Evolutionary conservation across 2,113 vertebrate species (phyloP).

Genomic region (Trogon surrucura): DNA sequence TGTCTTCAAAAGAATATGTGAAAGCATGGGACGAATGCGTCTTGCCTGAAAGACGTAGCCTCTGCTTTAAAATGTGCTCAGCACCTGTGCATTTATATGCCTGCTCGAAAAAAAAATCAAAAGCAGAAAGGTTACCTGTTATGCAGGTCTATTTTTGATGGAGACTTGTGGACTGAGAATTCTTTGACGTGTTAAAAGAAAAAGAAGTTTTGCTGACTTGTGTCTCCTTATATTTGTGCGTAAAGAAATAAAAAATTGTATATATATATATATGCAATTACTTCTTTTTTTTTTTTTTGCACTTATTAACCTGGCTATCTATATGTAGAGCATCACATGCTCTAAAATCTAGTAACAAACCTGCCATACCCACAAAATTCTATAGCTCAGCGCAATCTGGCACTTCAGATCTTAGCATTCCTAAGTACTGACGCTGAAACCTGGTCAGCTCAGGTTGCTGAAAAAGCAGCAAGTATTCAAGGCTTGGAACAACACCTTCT

Average conservation of each 20-base stretch:
- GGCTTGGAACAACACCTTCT: not conserved
- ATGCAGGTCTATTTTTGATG: not conserved
- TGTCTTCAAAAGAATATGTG: not conserved
- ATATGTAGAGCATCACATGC: rapidly evolving
- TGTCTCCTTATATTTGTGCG: not conserved
- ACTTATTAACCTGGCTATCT: not conserved
- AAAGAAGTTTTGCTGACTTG: not conserved
- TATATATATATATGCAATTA: not conserved
- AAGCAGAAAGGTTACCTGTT: not conserved
- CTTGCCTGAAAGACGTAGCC: not conserved
- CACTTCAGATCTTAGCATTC: not conserved
- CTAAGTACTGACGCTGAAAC: not conserved
- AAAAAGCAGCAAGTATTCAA: not conserved
- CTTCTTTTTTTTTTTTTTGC: not conserved
- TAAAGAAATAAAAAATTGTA: not conserved
- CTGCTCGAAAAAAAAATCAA: not conserved
- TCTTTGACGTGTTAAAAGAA: not conserved
- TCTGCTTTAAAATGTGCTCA: not conserved
- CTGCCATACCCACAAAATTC: not conserved
- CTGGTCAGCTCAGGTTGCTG: not conserved
- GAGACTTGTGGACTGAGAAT: not conserved
- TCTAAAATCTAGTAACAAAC: not conserved
- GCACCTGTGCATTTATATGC: not conserved
- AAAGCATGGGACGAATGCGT: not conserved
- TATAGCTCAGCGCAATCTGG: not conserved